Evolutionary conservation across 2,888 invertebrate genomes (phyloP), one percentile per base, ranked within the genome.

Genomic region (Melanotus villosus): DNA sequence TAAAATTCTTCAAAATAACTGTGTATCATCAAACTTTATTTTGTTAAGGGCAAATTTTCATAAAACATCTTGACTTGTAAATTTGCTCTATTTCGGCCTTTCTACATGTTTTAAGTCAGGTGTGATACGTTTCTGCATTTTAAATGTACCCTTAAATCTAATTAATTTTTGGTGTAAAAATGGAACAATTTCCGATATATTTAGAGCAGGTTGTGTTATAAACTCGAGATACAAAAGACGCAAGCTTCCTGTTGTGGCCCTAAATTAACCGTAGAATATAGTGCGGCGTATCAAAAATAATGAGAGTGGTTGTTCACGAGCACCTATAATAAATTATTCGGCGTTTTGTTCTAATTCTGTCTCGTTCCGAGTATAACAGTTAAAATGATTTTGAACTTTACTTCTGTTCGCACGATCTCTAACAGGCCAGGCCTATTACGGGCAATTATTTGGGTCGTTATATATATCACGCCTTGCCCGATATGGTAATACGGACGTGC

Each of bases 401-500:
- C 67, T 67, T 67, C 58, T 64, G 68, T 83, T 83, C 83, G 82
- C 83, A 83, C 83, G 82, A 83, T 79, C 78, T n/a, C 50, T 79
- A 80, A 80, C 80, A 79, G 78, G 79, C 79, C 75, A 74, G 74
- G 74, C 79, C 82, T 81, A 83, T 83, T 82, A 82, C 81, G 78
- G 73, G 79, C 82, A 83, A 83, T 83, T 83, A 83, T 83, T 83
- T 82, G 81, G 82, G 81, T 80, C 81, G 82, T 82, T 83, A 81
- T 82, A 83, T 81, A 83, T 83, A 83, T 83, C 82, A 82, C 82
- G 83, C 81, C 81, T 77, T 66, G 45, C 79, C 78, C 75, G 80
- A 81, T 81, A 81, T 80, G 80, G 80, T 79, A 79, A 80, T 79
- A 77, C 75, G 76, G 81, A 79, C 81, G 81, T 81, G 82, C 75